phyloP scores from a whole-genome alignment of 1,140 invertebrate genomes.

The Pogonomyrmex californicus region DNA sequence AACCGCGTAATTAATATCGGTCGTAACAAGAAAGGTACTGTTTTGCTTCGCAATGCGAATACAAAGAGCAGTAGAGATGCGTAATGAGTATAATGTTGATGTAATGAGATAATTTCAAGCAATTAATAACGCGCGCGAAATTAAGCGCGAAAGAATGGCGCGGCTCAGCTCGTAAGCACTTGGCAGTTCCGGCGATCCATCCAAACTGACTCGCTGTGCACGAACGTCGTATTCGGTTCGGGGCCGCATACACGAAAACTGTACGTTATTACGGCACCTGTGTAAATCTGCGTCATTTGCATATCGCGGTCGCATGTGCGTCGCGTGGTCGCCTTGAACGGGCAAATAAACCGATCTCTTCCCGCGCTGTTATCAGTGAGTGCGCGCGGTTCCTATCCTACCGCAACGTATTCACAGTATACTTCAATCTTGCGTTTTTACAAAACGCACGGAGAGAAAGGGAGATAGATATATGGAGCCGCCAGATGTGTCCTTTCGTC shows the following conservation, averaged over 20 bases:
- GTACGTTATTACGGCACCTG: slow-evolving; percentile 58
- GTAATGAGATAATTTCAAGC: not conserved
- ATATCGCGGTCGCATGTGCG: slow-evolving; percentile 52
- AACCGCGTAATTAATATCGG: not conserved
- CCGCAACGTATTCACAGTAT: slow-evolving; percentile 41
- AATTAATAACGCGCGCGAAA: not conserved
- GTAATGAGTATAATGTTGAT: not conserved
- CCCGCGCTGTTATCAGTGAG: slow-evolving; percentile 28
- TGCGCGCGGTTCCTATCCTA: slow-evolving; percentile 42
- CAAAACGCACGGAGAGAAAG: not conserved
- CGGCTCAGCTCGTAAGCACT: not conserved
- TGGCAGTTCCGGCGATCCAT: not conserved
- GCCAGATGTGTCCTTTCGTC: not conserved
- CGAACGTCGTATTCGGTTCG: slow-evolving; percentile 18
- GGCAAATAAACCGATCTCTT: slow-evolving; percentile 48
- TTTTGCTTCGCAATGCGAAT: not conserved
- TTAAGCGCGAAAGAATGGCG: not conserved
- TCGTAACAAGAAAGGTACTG: not conserved
- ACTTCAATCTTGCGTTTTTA: slow-evolving; percentile 23
- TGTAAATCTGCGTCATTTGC: slow-evolving; percentile 69
- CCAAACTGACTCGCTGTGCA: not conserved
- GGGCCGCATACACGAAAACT: slow-evolving; percentile 19
- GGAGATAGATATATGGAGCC: not conserved
- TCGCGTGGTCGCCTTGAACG: not conserved
- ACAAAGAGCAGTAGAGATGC: not conserved